Conservation (phyloP, 2,888 invertebrate genomes). For the Atethmia centrago region DNA sequence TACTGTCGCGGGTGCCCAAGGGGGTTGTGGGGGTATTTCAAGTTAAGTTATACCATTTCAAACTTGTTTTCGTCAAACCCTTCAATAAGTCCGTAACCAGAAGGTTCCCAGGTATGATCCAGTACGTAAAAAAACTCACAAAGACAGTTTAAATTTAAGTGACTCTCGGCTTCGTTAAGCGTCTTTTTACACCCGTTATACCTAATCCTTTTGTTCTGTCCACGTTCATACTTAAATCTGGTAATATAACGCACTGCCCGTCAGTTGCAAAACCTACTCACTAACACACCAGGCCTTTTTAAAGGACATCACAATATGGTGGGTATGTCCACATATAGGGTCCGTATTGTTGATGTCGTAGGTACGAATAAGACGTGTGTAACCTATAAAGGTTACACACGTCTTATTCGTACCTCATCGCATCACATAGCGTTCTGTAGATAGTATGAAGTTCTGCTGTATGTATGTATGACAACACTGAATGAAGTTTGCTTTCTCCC, state of each 20-base stretch:
- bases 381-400: neutral
- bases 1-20: too few species aligned
- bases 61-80: neutral
- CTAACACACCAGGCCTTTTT: slow-evolving; percentile 9
- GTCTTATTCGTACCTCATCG: neutral
- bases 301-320: neutral
- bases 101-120: too few species aligned
- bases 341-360: too few species aligned
- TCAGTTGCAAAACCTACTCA: neutral
- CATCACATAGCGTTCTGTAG: neutral
- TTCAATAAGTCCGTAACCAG: too few species aligned
- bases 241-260: neutral
- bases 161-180: neutral
- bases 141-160: too few species aligned
- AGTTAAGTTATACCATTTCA: neutral
- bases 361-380: too few species aligned
- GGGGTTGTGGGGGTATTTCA: neutral
- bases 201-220: neutral
- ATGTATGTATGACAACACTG: neutral
- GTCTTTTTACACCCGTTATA: neutral
- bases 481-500: slow-evolving; percentile 7
- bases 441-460: neutral
- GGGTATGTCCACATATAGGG: neutral
- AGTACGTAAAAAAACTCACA: too few species aligned
- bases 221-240: neutral